phyloP scores from a whole-genome alignment of 1,140 invertebrate species.

The Dendrolimus kikuchii region DNA sequence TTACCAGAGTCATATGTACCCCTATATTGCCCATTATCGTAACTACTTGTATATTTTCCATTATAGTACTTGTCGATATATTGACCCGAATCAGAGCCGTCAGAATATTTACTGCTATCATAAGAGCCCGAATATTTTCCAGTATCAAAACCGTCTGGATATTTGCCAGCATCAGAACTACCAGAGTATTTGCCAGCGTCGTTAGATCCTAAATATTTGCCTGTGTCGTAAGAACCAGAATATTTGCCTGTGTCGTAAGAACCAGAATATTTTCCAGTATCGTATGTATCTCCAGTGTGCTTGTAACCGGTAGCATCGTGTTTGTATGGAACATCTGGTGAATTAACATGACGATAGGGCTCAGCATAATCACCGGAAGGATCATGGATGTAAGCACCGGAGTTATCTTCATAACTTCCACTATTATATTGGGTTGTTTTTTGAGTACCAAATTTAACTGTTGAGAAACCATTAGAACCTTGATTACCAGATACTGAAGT shows the following conservation, averaged over 20 bases:
- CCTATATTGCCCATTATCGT: no score
- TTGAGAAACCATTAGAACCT: slow-evolving; percentile 8
- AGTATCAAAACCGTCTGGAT: no score
- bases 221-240: slow-evolving; percentile 3
- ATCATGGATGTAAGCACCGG: slow-evolving; percentile 54
- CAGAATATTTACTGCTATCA: no score
- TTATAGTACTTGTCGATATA: no score
- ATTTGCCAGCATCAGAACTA: no score
- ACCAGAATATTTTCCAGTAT: slow-evolving; percentile 14
- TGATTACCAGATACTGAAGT: no score
- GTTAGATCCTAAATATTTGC: no score
- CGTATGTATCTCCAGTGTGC: slow-evolving; percentile 21
- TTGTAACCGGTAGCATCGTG: slow-evolving; percentile 37
- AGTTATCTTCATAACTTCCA: slow-evolving; percentile 29
- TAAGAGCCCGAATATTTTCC: no score
- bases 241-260: slow-evolving; percentile 13
- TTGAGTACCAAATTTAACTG: slow-evolving; percentile 2
- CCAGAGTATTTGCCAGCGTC: no score
- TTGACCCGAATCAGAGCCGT: no score
- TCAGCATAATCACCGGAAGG: slow-evolving; percentile 56
- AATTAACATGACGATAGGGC: slow-evolving; percentile 46
- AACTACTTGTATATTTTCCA: no score
- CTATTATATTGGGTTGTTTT: slow-evolving; percentile 16
- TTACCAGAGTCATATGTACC: slow-evolving; percentile 18
- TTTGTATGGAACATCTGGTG: slow-evolving; percentile 38